Evolutionary conservation across 2,888 invertebrate species (phyloP), one percentile per base, ranked within the genome.

Genomic region (Dilophus febrilis): DNA sequence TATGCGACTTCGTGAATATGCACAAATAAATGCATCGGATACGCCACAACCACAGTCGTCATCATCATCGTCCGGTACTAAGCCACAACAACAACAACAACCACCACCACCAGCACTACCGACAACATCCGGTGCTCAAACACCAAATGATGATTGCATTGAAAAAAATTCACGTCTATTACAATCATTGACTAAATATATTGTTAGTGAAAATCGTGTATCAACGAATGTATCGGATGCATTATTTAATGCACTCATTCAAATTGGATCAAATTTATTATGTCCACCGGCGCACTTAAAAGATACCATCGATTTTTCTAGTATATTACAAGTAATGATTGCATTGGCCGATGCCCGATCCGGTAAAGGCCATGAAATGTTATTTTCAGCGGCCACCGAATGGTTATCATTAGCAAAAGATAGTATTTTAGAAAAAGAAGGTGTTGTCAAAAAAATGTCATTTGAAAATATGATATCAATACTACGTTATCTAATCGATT

Each of bases 271-370:
- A 33, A 70, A 74, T 26, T 65, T 81, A 42, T 59, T 82, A 14
- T 70, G 71, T 2, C 69, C 75, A 1, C 57, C 69, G 1, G 7
- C 35, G 17, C 35, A 35, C 12, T 22, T 22, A 22, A 64, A 73
- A 35, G 79, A 80, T 53, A 74, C 74, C 1, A 68, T 68, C n/a
- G 78, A 79, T n/a, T 84, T 85, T 53, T 71, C 78, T 1, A 82
- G 84, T 52, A 63, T 86, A 7, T 73, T 85, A 67, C 66, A 71
- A 42, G 76, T 84, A 4, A 81, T 85, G 82, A 75, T 79, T 2
- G 80, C 76, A 36, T 57, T 94, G 47, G 91, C 91, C 0, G 87
- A 88, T 58, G 84, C 86, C 16, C 82, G 86, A 16, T 69, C 74
- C 4, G 86, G 86, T 19, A 66, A 71, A 35, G 87, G 91, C 1